Percentiles rank a stretch among this genome's conserved stretches.
Evolutionary conservation across 2,797 vertebrate species (phyloP).

Genomic region (Labeo calbasu): DNA sequence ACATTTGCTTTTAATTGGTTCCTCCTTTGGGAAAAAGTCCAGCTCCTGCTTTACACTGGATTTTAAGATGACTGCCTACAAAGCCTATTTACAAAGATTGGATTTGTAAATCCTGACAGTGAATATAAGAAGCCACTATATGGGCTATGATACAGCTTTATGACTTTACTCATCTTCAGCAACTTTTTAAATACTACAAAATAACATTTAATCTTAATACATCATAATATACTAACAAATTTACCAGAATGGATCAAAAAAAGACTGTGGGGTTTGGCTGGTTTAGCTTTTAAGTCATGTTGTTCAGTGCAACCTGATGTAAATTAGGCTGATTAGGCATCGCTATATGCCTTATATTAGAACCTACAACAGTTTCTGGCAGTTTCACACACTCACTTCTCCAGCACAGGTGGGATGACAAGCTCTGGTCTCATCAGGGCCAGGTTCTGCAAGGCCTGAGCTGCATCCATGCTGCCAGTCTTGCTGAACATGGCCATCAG

Average conservation of each 20-base stretch:
- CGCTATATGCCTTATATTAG: not conserved
- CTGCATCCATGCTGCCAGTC: slow-evolving; percentile 93
- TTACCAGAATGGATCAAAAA: not conserved
- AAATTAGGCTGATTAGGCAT: slow-evolving; percentile 1
- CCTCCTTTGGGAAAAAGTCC: not conserved
- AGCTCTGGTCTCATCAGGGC: slow-evolving; percentile 94
- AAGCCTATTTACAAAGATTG: slow-evolving; percentile 36
- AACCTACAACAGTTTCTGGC: not conserved
- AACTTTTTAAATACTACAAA: not conserved
- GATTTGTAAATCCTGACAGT: slow-evolving; percentile 15
- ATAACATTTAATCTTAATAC: not conserved
- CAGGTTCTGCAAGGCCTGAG: slow-evolving; percentile 94
- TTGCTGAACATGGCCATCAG: slow-evolving; percentile 98
- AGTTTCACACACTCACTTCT: slow-evolving; percentile 82
- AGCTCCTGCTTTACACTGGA: not conserved
- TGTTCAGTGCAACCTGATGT: not conserved
- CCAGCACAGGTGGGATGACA: slow-evolving; percentile 93
- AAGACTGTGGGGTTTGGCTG: not conserved
- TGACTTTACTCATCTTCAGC: not conserved
- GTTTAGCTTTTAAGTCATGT: not conserved
- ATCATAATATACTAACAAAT: not conserved
- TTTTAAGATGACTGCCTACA: slow-evolving; percentile 32
- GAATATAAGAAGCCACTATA: not conserved
- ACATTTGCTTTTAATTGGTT: slow-evolving; percentile 4
- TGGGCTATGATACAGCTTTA: not conserved